Evolutionary conservation across 2,888 invertebrate genomes (phyloP), one percentile per base, ranked within the genome.

Genomic region (Cephalotes varians): DNA sequence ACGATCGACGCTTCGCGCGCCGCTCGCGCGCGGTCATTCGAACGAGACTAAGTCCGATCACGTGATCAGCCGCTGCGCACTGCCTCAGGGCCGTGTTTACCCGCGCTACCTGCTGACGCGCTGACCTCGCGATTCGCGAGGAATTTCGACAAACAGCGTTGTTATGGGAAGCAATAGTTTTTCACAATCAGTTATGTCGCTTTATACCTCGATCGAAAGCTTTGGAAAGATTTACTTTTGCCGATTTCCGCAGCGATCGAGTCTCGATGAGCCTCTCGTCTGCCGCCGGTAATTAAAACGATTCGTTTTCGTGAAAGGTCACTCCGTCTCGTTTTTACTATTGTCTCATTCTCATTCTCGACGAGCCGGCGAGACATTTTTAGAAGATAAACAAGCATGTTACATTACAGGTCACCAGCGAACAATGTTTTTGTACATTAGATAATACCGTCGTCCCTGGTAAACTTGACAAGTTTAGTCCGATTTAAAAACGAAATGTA

Each of bases 41-140:
- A 58, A 62, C 49, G 7, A 44, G 74, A 69, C 9, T 34, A n/a
- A 2, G 76, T 2, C 12, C 2, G 9, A 82, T 88, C 90, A 90
- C 90, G 90, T 90, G 90, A 51, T 21, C 21, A n/a, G n/a, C n/a
- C n/a, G n/a, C n/a, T n/a, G 44, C 15, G 18, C 18, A 15, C 79
- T 77, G 69, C 85, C 83, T 37, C n/a, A 28, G n/a, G 51, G 51
- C 21, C 3, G 51, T 49, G 21, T 21, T 21, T 21, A 51, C 9
- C n/a, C 2, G 49, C 2, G 49, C 21, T 44, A 44, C n/a, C n/a
- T n/a, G n/a, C n/a, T n/a, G n/a, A n/a, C n/a, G n/a, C n/a, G 12
- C 5, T 21, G n/a, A 49, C 18, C 15, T 15, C 56, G 28, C 28
- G 18, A 10, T 34, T 34, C n/a, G n/a, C n/a, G 10, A 18, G 10